phyloP scores from a whole-genome alignment of 2,797 vertebrate species.

The Galagoides demidoff region DNA sequence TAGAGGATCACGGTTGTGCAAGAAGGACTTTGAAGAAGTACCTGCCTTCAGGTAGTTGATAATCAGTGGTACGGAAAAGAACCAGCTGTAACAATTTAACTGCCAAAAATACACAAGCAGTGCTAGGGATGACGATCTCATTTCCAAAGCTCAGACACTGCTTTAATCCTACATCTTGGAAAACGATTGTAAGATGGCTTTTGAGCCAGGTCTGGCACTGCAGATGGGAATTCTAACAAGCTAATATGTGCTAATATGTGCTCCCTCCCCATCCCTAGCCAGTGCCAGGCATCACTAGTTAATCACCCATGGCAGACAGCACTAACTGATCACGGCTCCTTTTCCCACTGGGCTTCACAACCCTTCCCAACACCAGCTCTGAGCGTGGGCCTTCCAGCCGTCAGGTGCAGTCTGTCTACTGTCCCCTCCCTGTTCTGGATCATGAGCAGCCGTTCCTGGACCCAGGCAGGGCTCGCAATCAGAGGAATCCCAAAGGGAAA shows the following conservation, averaged over 20 bases:
- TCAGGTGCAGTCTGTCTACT: rapidly evolving
- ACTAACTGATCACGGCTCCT: background rate
- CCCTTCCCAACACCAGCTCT: background rate
- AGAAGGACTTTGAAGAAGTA: background rate
- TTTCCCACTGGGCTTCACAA: background rate
- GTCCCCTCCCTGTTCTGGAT: background rate
- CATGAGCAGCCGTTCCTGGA: background rate
- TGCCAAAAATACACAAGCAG: background rate
- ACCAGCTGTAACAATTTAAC: too few species aligned
- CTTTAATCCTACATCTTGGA: background rate
- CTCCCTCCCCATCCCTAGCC: background rate
- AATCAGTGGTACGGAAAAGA: background rate
- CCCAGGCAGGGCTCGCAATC: background rate
- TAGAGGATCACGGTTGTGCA: background rate
- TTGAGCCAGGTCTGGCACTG: background rate
- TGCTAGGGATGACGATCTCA: rapidly evolving
- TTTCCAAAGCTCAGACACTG: background rate
- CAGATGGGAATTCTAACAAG: background rate
- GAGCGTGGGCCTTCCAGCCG: background rate
- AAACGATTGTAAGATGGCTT: background rate
- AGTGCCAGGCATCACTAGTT: background rate
- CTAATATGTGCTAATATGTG: background rate
- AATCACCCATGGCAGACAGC: too few species aligned
- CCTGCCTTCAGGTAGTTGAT: background rate
- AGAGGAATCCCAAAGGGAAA: background rate